phyloP scores from a whole-genome alignment of 2,888 invertebrate species.

The Lithophane ornitopus region DNA sequence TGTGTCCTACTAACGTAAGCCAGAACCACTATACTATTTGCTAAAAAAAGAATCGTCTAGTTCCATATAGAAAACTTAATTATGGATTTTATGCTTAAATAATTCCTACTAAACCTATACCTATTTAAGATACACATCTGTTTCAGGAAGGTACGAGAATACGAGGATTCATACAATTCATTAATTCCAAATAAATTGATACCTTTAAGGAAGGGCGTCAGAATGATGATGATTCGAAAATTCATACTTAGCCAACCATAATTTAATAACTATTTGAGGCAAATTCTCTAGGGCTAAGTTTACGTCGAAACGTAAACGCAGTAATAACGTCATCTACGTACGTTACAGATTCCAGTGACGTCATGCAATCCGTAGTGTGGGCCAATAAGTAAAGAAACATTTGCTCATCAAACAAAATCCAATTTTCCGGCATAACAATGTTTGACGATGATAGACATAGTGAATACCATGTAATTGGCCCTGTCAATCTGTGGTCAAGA shows the following conservation, averaged over 20 bases:
- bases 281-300: constrained; percentile 12
- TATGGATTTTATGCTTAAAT: neutral
- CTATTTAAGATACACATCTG: neutral
- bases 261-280: neutral
- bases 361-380: constrained; percentile 43
- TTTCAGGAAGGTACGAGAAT: neutral
- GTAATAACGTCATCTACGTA: constrained; percentile 25
- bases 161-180: neutral
- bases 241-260: no score
- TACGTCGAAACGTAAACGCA: constrained; percentile 23
- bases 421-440: constrained; percentile 59
- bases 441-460: constrained; percentile 55
- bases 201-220: neutral
- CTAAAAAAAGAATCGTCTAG: neutral
- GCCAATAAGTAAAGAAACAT: constrained; percentile 55
- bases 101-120: neutral
- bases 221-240: neutral
- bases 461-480: constrained; percentile 59
- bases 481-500: constrained; percentile 54
- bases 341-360: constrained; percentile 37
- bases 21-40: neutral
- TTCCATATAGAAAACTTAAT: neutral
- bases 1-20: neutral
- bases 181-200: no score
- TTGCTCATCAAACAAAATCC: constrained; percentile 53